Base-by-base conservation (phyloP, 2,888 invertebrate species). In the Dryadula phaetusa region DNA sequence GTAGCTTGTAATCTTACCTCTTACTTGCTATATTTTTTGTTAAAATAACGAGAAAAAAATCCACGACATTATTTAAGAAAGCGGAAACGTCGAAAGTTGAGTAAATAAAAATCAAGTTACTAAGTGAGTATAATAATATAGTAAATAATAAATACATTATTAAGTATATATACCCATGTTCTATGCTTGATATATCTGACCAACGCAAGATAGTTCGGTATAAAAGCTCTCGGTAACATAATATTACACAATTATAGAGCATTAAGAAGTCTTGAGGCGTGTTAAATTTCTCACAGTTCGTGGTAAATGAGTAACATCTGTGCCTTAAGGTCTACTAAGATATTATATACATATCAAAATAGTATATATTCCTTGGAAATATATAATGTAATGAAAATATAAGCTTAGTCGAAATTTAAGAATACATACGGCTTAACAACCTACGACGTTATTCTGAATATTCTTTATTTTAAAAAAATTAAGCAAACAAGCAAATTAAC, bases 251-350 rank as follows among this genome's bases (percentile, higher is more conserved):
- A 90, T 70, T 89, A 79, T 85, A 61, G 87, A 14, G 58, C 64
- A 52, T 88, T 88, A 88, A 85, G 86, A 82, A 75, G 77, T 80
- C 81, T 77, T 76, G 77, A 82, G 83, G 78, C 81, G 84, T 85
- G 85, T 85, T 85, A 86, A 88, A 87, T 87, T 87, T 87, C 86
- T 84, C 84, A 84, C 85, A 85, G 79, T 77, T 79, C 78, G 77
- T 79, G 76, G 80, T 83, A 83, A 86, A 85, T 80, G 84, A 77
- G 77, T 74, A 67, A 81, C 83, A 81, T 80, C 81, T 79, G 81
- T 69, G 78, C 77, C 79, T 79, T 78, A 80, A 82, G 84, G 80
- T 82, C 81, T 60, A 18, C 12, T 32, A 28, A 28, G 14, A 12
- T 28, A 25, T 56, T 56, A 37, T 37, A 12, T 12, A n/a, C n/a